Evolutionary conservation across 2,888 invertebrate genomes (phyloP), one percentile per base, ranked within the genome.

Genomic region (Apamea monoglypha): DNA sequence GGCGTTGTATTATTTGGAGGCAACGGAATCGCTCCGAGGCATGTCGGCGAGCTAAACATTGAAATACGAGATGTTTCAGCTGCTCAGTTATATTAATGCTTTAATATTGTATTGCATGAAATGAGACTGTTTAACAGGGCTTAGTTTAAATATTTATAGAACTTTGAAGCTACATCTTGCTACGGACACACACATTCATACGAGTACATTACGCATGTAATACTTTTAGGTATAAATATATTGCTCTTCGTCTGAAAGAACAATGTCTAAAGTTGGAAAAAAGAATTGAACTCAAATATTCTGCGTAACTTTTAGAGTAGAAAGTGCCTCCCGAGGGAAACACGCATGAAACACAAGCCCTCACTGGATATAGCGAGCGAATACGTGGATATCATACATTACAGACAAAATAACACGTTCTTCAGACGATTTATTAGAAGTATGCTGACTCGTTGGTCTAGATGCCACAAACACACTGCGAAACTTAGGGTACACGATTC

Each of bases 301-400:
- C 16, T 70, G 63, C 75, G 78, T 70, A 76, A 78, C 83, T 82
- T 76, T 82, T 76, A 59, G 82, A 85, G 81, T 76, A 66, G 56
- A 36, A 68, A 77, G 78, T 84, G 64, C n/a, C 56, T 78, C 86
- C 66, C 78, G 29, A 18, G 86, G 83, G 84, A 77, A 3, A 50
- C 70, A 70, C 53, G 29, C 64, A 16, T 29, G 68, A 40, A 68
- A 76, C 66, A 71, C 82, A 67, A 73, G 69, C 72, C 16, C 67
- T 53, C 63, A 1, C 63, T 56, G 44, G 36, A 66, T n/a, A 69
- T 61, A 73, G 53, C n/a, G n/a, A 40, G 47, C 16, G 29, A 40
- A 29, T 16, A 77, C 70, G 86, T 64, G 74, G 40, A 44, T 71
- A 67, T 73, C 64, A 69, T 77, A 69, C 12, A 73, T 63, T 21